Evolutionary conservation across 2,797 vertebrate genomes (phyloP).

Genomic region (Tadarida brasiliensis): DNA sequence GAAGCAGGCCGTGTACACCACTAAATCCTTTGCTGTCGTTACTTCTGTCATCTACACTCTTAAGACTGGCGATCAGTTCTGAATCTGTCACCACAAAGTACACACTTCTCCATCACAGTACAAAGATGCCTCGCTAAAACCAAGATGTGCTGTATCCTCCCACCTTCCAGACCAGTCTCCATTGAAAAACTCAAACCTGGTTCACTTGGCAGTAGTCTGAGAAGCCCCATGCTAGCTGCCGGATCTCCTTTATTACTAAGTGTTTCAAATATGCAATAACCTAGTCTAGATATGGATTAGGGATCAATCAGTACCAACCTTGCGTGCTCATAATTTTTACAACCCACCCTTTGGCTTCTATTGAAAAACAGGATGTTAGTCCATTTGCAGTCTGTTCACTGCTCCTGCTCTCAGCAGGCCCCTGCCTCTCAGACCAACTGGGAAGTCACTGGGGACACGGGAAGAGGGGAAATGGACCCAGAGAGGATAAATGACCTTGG

Average conservation of each 20-base stretch:
- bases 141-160: not conserved
- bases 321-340: not conserved
- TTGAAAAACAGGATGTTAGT: not conserved
- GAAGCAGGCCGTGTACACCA: not conserved
- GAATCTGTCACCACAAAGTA: not conserved
- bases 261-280: not conserved
- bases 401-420: not conserved
- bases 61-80: not conserved
- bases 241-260: not conserved
- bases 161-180: not conserved
- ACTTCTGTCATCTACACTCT: not conserved
- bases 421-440: not conserved
- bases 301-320: not conserved
- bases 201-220: not conserved
- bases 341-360: not conserved
- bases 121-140: not conserved
- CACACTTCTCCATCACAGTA: not conserved
- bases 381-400: not conserved
- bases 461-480: not conserved
- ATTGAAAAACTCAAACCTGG: not conserved
- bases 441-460: not conserved
- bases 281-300: not conserved
- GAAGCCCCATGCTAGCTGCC: not conserved
- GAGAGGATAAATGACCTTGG: not conserved
- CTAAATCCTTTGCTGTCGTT: not conserved